Evolutionary conservation across 2,888 invertebrate genomes (phyloP), one percentile per base, ranked within the genome.

Genomic region (Syrista parreyssii): DNA sequence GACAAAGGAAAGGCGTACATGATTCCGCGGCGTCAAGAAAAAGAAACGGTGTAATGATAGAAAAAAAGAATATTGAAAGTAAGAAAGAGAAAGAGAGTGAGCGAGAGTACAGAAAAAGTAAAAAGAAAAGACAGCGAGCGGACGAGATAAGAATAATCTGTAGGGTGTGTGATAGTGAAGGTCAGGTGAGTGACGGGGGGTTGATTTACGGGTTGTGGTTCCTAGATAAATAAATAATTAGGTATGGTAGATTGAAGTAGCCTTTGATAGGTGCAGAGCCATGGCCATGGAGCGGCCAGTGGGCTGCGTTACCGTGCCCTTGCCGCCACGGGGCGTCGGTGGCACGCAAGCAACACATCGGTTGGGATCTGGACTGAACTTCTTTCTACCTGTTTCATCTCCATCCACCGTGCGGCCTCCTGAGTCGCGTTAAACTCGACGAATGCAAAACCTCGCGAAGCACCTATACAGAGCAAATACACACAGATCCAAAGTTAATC

Each of bases 321-420:
- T 88, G 89, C 86, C 90, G 90, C 91, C 91, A 91, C 91, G 90
- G 89, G 91, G 90, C 91, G 89, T 89, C 88, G 89, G 86, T 89
- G 89, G 89, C 89, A 89, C 90, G 87, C 87, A 86, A 86, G 87
- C 87, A 89, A 90, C 89, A 89, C 89, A 89, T 90, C 89, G 88
- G 89, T 87, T 86, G 89, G 88, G 87, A 87, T 88, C 88, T 89
- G 88, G 89, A 77, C 78, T 89, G 88, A 90, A 90, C 90, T 89
- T 90, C 86, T 86, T 91, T 91, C 91, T 95, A 96, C 96, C 95
- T 97, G 96, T 94, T 96, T 97, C 93, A 95, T 94, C 92, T 97
- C 97, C 96, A 98, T 97, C 97, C 97, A 97, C 92, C 95, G 95
- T 92, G 95, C 95, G 90, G 98, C 97, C 93, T 97, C 97, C 92